Evolutionary conservation across 2,888 invertebrate species (phyloP), one percentile per base, ranked within the genome.

Genomic region (Eupeodes luniger): DNA sequence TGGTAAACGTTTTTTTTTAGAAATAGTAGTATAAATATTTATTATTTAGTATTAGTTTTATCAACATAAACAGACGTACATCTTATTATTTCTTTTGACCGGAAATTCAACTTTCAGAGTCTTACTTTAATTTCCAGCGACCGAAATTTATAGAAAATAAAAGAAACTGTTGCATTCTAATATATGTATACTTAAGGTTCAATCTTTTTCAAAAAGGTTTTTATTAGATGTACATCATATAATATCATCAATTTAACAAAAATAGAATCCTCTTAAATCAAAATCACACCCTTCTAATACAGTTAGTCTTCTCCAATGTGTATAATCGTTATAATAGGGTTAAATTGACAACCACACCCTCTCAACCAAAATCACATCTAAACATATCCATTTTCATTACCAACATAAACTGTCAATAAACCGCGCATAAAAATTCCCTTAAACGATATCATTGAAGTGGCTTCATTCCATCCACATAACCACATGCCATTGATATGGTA

Each of bases 331-430:
- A 47, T 34, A 49, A 78, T 61, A 19, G 61, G 47, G 44, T 36
- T 84, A 81, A 83, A 81, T 78, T 81, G 80, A 77, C 64, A 91
- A 90, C 90, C 91, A 91, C 92, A 90, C 92, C 91, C 91, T 90
- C 84, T 90, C 90, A 90, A 90, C 90, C 90, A 91, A 92, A 92
- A 91, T 91, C 91, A 92, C 92, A 92, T 92, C 92, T 91, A 92
- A 81, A 79, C 84, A 85, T 85, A 88, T 88, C 85, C 81, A 88
- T 88, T 88, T 88, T 66, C 88, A 88, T 88, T 88, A 88, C 85
- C 69, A 88, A 85, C 77, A 88, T 81, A 88, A 88, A 88, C 81
- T 88, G 88, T 88, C 88, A 88, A 88, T 88, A 88, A 85, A 78
- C 55, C 85, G 88, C 88, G 81, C 81, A 88, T 85, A 88, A 85